Conservation (phyloP, 2,113 vertebrate genomes). For the Falcunculus frontatus region DNA sequence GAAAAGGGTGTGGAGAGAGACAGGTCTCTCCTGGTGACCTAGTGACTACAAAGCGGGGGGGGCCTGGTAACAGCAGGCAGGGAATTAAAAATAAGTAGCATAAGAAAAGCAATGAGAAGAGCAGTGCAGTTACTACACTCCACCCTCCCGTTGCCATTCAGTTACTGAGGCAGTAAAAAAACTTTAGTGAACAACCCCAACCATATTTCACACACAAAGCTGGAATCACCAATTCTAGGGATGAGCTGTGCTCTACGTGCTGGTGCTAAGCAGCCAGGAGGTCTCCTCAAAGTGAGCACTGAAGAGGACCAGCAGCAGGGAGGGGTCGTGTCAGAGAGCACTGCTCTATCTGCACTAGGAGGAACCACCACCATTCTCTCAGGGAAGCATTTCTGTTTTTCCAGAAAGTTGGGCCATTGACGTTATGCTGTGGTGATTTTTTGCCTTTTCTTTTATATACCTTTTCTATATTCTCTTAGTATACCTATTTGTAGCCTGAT, state of each 20-base stretch:
- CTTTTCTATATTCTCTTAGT: neutral
- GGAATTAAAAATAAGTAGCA: neutral
- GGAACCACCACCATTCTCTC: accelerated
- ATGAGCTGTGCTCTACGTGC: accelerated
- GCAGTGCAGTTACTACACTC: neutral
- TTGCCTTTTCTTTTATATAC: neutral
- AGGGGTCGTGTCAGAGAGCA: neutral
- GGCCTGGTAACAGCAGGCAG: neutral
- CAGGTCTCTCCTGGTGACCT: neutral
- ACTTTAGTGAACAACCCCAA: neutral
- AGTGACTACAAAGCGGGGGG: accelerated
- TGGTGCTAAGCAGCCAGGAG: neutral
- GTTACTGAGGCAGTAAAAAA: neutral
- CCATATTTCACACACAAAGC: neutral
- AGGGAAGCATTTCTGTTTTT: neutral
- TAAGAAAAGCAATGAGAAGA: neutral
- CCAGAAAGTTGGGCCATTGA: neutral
- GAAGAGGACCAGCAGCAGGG: neutral
- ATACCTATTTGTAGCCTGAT: neutral
- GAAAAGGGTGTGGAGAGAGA: neutral
- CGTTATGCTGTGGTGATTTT: neutral
- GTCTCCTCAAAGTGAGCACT: neutral
- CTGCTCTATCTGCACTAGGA: neutral
- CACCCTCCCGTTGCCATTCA: neutral
- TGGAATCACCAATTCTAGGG: neutral